Percentiles rank a stretch among this genome's conserved stretches.
Conservation (phyloP, 2,113 vertebrate species). For the Mugil cephalus region DNA sequence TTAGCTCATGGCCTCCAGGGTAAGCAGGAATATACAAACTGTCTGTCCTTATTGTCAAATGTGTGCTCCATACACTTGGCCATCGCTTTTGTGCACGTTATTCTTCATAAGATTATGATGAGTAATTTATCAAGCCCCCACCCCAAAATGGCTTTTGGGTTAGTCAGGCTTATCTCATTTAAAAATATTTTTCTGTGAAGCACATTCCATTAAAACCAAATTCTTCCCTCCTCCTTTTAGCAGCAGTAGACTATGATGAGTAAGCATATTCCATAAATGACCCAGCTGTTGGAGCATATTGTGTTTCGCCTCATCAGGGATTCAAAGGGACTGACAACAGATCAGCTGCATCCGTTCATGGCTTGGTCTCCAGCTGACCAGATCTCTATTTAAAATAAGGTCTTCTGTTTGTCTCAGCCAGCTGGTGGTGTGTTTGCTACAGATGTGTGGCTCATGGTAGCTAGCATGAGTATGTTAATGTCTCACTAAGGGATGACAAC, state of each 20-base stretch:
- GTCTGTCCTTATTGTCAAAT: background rate
- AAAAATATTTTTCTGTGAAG: background rate
- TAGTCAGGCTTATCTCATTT: too few relatives aligned
- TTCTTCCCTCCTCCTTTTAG: constrained; percentile 6
- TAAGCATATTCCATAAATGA: constrained; percentile 73
- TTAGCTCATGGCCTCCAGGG: background rate
- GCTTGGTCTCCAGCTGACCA: constrained; percentile 62
- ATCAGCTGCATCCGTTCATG: constrained; percentile 57
- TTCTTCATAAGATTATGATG: background rate
- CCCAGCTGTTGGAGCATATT: constrained; percentile 77
- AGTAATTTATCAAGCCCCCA: too few relatives aligned
- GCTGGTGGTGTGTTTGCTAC: constrained; percentile 42
- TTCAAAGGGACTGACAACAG: constrained; percentile 64
- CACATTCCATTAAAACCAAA: constrained; percentile 22
- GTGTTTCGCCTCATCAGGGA: constrained; percentile 71
- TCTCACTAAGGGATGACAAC: constrained; percentile 13
- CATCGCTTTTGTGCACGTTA: background rate
- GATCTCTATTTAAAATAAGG: constrained; percentile 32
- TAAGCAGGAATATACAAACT: background rate
- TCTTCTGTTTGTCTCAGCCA: constrained; percentile 39
- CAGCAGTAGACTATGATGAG: constrained; percentile 55
- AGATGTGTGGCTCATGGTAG: constrained; percentile 48
- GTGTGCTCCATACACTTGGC: background rate
- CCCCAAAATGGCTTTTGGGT: too few relatives aligned
- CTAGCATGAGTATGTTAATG: constrained; percentile 14